Base-by-base conservation (phyloP, 2,888 invertebrate species). In the Sesamia inferens region DNA sequence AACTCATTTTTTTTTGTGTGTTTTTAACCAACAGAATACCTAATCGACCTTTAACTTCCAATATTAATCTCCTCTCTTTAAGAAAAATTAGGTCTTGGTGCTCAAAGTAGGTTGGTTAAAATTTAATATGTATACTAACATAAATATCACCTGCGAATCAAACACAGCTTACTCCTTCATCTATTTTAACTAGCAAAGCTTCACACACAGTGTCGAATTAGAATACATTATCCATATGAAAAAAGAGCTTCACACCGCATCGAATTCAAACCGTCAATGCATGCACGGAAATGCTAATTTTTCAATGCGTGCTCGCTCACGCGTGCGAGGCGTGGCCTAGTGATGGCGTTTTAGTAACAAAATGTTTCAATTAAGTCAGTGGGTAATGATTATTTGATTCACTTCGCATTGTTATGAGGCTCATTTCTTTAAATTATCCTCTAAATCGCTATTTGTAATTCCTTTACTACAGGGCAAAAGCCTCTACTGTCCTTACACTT, bases 221-320 rank as follows among this genome's bases (percentile, higher is more conserved):
- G 66, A 81, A 81, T 74, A 64, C 69, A 73, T 57, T 61, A 51
- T 58, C 19, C 63, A 42, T 16, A 67, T 66, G 19, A 71, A 74
- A 76, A 51, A 59, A 65, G 71, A 68, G 77, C 64, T 75, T 85
- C 76, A 81, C 80, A 80, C 88, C 82, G 85, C 85, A 88, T 73
- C 55, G 57, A 61, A 68, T 88, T 84, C 81, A 75, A 86, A 89
- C 86, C 88, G 88, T 87, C 87, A 82, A 83, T 79, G 80, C 88
- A 87, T 86, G 90, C 83, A 84, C 89, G 90, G 90, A 92, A 90
- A 92, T 91, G 90, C 86, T 88, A 90, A 90, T 91, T 89, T 89
- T 88, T 89, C 79, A 83, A 78, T 84, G 84, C 84, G 87, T 85
- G 85, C 83, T 82, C 80, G 85, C 82, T 85, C 87, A 89, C 85